These are phyloP conservation scores for Morinoia aosen DNA, from an alignment of 2,888 invertebrate genomes.

Conservation along the genomic window DNA sequence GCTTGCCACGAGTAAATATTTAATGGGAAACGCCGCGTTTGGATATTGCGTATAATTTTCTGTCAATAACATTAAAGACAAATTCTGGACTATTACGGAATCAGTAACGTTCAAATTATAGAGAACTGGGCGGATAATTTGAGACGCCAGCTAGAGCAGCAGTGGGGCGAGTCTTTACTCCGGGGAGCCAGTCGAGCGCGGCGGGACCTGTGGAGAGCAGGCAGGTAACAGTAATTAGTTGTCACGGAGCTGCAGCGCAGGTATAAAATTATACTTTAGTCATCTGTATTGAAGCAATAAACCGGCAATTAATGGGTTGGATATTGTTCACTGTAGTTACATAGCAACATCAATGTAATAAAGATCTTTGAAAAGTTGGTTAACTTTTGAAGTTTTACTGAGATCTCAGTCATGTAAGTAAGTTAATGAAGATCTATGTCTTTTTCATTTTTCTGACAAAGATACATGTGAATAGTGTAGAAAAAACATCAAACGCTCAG, in stretches of 20 bases:
- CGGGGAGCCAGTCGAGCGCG: not conserved
- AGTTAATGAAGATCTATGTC: no score
- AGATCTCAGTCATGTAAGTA: no score
- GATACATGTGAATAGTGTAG: no score
- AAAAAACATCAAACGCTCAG: no score
- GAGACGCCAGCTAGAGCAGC: no score
- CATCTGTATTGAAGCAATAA: no score
- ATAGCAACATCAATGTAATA: no score
- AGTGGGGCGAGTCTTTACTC: not conserved
- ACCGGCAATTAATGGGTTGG: no score
- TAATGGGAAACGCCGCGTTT: not conserved
- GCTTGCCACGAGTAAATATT: not conserved
- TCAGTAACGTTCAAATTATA: not conserved
- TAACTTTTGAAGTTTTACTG: no score
- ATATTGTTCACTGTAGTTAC: no score
- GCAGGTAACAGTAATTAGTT: not conserved
- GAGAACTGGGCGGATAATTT: not conserved
- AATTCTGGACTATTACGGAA: not conserved
- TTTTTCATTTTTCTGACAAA: no score
- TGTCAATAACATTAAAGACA: not conserved
- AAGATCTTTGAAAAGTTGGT: no score
- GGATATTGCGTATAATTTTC: not conserved
- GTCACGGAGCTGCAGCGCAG: not conserved
- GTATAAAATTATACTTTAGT: not conserved
- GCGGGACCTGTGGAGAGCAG: not conserved